Percentiles rank a stretch among this genome's conserved stretches.
These are phyloP conservation scores for Ptilorrhoa leucosticta DNA, from an alignment of 2,113 vertebrate species.

Conservation along the genomic window DNA sequence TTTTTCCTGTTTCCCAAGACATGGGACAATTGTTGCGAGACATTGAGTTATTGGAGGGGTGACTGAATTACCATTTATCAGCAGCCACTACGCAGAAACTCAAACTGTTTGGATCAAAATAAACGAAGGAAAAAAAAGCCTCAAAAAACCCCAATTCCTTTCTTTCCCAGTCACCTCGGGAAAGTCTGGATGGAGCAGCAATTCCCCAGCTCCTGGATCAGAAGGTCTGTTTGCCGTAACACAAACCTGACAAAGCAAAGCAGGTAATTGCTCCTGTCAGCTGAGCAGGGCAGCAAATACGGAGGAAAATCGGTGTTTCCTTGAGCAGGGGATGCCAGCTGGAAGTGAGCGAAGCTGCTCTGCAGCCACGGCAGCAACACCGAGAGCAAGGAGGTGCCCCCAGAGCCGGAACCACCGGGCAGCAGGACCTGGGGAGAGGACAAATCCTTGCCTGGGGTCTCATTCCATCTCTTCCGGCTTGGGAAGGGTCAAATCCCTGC, in stretches of 20 bases:
- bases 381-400: rapidly evolving
- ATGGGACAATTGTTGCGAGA: neutral
- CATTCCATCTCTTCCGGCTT: neutral
- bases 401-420: neutral
- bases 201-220: neutral
- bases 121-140: neutral
- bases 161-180: neutral
- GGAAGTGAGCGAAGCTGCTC: neutral
- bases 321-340: neutral
- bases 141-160: neutral
- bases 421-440: rapidly evolving
- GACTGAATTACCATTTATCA: neutral
- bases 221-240: neutral
- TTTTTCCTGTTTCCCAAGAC: neutral
- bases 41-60: neutral
- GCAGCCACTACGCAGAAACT: neutral
- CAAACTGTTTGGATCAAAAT: neutral
- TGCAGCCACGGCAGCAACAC: neutral
- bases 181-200: neutral
- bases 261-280: neutral
- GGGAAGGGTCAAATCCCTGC: neutral
- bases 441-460: neutral
- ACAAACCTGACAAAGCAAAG: neutral
- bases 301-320: neutral
- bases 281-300: neutral